phyloP scores from a whole-genome alignment of 2,113 vertebrate species.

The Chascanopsetta lugubris region DNA sequence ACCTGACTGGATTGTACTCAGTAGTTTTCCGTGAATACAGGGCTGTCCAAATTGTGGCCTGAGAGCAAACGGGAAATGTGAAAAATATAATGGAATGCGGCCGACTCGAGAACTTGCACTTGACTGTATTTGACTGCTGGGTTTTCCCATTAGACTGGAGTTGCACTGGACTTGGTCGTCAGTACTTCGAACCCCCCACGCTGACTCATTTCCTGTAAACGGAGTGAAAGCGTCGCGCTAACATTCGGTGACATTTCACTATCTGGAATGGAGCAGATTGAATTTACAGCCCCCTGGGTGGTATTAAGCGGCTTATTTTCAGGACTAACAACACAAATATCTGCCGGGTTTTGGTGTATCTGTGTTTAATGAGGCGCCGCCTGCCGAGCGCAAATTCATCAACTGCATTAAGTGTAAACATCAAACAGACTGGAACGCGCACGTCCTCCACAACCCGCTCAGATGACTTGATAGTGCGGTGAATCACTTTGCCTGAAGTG shows the following conservation, averaged over 20 bases:
- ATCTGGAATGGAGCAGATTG: conserved; percentile 6
- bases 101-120: no score
- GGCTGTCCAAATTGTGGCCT: no score
- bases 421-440: conserved; percentile 35
- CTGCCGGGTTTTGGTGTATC: conserved; percentile 34
- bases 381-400: conserved; percentile 23
- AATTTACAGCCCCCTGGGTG: conserved; percentile 29
- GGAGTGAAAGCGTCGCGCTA: neutral
- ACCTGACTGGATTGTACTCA: no score
- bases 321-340: conserved; percentile 41
- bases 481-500: conserved; percentile 34
- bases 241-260: no score
- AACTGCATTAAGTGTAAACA: conserved; percentile 47
- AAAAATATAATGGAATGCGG: no score
- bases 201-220: conserved; percentile 2
- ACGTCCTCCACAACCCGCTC: conserved; percentile 19
- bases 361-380: conserved; percentile 40
- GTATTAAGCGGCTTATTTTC: conserved; percentile 61
- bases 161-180: no score
- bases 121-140: no score
- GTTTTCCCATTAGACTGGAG: no score
- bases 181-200: no score
- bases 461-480: conserved; percentile 22
- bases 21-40: no score
- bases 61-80: no score